Percentiles rank a stretch among this genome's conserved stretches.
phyloP scores from a whole-genome alignment of 2,797 vertebrate genomes.

The Orestias chungarensis region DNA sequence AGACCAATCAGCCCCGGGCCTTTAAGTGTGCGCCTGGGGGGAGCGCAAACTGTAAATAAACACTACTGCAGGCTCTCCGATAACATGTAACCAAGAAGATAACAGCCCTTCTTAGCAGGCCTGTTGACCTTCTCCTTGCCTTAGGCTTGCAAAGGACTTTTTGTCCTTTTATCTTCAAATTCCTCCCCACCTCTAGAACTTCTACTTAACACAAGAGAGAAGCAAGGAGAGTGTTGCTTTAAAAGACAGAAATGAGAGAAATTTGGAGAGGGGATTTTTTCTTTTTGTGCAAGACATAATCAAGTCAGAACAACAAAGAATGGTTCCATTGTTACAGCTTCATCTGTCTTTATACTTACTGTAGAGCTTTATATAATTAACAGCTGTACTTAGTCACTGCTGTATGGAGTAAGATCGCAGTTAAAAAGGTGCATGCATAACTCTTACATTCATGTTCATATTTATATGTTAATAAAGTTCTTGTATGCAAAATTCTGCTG shows the following conservation, averaged over 20 bases:
- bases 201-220: conserved; percentile 57
- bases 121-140: conserved; percentile 91
- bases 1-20: conserved; percentile 85
- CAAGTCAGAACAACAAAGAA: conserved; percentile 62
- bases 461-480: too few relatives aligned
- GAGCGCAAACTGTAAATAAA: conserved; percentile 96
- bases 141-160: conserved; percentile 87
- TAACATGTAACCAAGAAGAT: conserved; percentile 91
- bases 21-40: conserved; percentile 87
- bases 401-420: too few relatives aligned
- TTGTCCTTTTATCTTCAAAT: conserved; percentile 87
- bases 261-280: conserved; percentile 35
- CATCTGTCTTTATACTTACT: conserved; percentile 11
- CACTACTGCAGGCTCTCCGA: conserved; percentile 86
- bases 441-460: too few relatives aligned
- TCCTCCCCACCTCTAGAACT: conserved; percentile 62
- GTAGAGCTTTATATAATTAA: conserved; percentile 24
- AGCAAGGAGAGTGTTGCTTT: conserved; percentile 42
- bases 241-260: conserved; percentile 47
- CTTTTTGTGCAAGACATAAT: conserved; percentile 50
- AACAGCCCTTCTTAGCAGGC: conserved; percentile 87
- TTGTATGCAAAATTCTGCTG: too few relatives aligned
- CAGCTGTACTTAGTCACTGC: conserved; percentile 61
- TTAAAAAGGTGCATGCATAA: too few relatives aligned
- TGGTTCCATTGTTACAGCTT: conserved; percentile 53